Evolutionary conservation across 92 coral and sea anemone species (phyloP), one percentile per base, ranked within the genome.

Genomic region (Paramuricea clavata): DNA sequence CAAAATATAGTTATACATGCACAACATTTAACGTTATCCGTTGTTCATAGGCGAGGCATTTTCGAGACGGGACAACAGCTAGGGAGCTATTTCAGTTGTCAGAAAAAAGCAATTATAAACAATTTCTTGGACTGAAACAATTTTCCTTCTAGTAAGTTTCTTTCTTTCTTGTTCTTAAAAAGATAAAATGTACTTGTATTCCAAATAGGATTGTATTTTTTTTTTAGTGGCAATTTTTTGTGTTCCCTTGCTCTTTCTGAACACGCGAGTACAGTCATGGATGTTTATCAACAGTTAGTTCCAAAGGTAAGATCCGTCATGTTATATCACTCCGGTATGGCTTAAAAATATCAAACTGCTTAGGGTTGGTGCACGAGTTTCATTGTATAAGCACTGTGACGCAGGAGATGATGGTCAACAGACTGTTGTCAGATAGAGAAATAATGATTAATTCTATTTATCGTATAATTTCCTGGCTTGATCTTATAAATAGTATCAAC

Each of bases 91-190:
- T 82, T 87, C 87, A 91, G 50, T 81, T 94, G 82, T 84, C 88
- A 17, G 85, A 94, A 41, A 56, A 56, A 12, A 87, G 74, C 47
- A 84, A 83, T 61, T 87, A 86, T 72, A 54, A 74, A n/a, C 36
- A 60, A 15, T 85, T 85, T 39, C 90, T 92, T 22, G 94, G 97
- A 12, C 82, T 21, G 19, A 92, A 88, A 32, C 88, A 85, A 22
- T 91, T 91, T 12, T 89, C 82, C 42, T 92, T 94, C 78, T 94
- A 94, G 97, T 94, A 88, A 83, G 97, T 91, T 31, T 6, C 6
- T 13, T 12, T 65, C 34, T 0, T 60, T 60, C 12, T 22, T 60
- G 21, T 22, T 28, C 44, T 6, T 3, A 69, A 0, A 27, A 31
- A 69, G 17, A 33, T 31, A n/a, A 12, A 28, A 5, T 39, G 10